phyloP scores from a whole-genome alignment of 2,888 invertebrate genomes.

The Helobdella robusta region DNA sequence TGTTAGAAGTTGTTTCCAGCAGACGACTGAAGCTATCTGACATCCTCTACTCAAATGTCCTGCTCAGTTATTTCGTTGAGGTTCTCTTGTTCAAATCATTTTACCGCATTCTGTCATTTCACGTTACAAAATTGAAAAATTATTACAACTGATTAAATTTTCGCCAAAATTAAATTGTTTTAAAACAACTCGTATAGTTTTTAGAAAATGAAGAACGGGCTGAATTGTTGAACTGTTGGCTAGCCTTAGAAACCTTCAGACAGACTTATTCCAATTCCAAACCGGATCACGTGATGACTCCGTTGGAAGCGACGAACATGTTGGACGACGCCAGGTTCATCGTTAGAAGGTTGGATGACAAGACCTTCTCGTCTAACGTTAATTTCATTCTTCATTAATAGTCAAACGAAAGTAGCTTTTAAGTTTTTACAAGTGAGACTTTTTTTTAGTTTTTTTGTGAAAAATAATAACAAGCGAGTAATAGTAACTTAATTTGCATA shows the following conservation, averaged over 20 bases:
- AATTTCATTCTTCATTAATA: background rate
- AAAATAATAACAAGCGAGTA: background rate
- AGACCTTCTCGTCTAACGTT: background rate
- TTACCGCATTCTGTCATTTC: too few species aligned
- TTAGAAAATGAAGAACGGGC: conserved; percentile 10
- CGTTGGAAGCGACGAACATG: background rate
- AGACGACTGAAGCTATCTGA: conserved; percentile 13
- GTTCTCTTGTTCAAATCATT: background rate
- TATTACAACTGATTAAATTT: too few species aligned
- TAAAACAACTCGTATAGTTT: too few species aligned
- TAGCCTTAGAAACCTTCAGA: conserved; percentile 17
- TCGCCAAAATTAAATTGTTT: too few species aligned
- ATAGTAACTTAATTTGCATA: background rate
- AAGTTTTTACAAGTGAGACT: too few species aligned
- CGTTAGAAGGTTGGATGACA: background rate
- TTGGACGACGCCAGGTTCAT: background rate
- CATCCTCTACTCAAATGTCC: conserved; percentile 9
- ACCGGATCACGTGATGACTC: background rate
- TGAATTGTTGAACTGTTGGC: conserved; percentile 16
- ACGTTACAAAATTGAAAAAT: too few species aligned
- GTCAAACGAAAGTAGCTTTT: too few species aligned
- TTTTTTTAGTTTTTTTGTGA: too few species aligned
- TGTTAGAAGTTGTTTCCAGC: conserved; percentile 22
- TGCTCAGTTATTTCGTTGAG: conserved; percentile 15
- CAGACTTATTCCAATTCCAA: background rate